phyloP scores from a whole-genome alignment of 23 tunicate genomes.

The Trididemnum clinides region DNA sequence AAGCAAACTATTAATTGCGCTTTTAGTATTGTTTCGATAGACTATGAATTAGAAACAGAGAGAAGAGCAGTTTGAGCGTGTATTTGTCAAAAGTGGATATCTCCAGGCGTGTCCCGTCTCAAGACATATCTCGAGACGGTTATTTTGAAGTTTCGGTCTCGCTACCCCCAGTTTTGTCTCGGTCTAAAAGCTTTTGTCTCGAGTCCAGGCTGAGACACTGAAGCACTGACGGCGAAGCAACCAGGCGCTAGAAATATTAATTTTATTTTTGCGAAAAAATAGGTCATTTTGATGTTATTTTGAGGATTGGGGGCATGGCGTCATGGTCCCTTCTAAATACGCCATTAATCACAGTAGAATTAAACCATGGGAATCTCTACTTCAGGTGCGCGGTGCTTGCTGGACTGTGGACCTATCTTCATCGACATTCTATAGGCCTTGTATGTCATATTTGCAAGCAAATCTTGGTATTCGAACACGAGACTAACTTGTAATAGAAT shows the following conservation, averaged over 20 bases:
- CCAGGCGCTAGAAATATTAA: not conserved
- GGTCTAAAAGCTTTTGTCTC: not conserved
- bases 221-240: not conserved
- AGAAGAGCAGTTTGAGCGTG: too few relatives aligned
- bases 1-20: too few relatives aligned
- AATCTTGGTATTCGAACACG: too few relatives aligned
- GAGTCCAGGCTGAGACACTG: not conserved
- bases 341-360: not conserved
- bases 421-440: too few relatives aligned
- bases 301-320: not conserved
- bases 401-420: not conserved
- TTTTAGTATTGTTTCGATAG: too few relatives aligned
- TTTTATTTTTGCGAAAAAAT: not conserved
- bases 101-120: too few relatives aligned
- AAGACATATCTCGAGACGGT: not conserved
- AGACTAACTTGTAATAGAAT: too few relatives aligned
- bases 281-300: not conserved
- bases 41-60: too few relatives aligned
- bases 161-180: not conserved
- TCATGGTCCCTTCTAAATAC: not conserved
- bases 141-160: not conserved
- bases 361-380: not conserved
- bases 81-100: too few relatives aligned
- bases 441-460: too few relatives aligned
- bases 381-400: not conserved